These are phyloP conservation scores for Myrmophylax atrothorax DNA, from an alignment of 2,113 vertebrate genomes.

Conservation along the genomic window DNA sequence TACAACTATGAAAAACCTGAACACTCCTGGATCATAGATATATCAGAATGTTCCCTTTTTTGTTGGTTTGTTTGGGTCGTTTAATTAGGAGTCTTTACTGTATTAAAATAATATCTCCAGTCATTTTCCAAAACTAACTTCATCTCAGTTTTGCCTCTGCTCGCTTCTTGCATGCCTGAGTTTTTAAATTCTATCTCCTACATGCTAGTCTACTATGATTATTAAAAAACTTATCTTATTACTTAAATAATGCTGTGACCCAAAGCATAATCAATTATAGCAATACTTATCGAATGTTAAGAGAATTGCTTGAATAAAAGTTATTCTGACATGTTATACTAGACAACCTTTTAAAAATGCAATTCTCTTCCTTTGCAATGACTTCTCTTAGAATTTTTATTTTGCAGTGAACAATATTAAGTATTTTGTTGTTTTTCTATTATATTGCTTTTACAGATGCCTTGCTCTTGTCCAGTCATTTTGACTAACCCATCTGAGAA, in stretches of 20 bases:
- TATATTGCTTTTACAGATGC: constrained; percentile 54
- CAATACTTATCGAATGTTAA: neutral
- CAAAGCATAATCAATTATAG: neutral
- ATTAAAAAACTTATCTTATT: neutral
- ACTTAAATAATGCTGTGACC: neutral
- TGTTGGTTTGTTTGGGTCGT: neutral
- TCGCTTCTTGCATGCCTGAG: neutral
- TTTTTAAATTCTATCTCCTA: neutral
- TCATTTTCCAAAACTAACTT: neutral
- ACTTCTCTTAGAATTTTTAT: neutral
- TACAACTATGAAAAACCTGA: neutral
- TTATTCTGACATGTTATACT: neutral
- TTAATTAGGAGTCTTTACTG: neutral
- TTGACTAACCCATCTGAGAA: constrained; percentile 60
- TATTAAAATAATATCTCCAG: neutral
- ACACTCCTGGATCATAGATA: neutral
- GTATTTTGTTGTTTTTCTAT: neutral
- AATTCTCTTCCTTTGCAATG: neutral
- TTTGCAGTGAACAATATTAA: neutral
- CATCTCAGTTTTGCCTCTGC: neutral
- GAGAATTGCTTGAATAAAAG: neutral
- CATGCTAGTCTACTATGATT: neutral
- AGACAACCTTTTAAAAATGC: neutral
- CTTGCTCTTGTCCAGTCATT: constrained; percentile 75
- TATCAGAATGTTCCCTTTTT: neutral